Evolutionary conservation across 2,113 vertebrate species (phyloP).

Genomic region (Hipposideros armiger): DNA sequence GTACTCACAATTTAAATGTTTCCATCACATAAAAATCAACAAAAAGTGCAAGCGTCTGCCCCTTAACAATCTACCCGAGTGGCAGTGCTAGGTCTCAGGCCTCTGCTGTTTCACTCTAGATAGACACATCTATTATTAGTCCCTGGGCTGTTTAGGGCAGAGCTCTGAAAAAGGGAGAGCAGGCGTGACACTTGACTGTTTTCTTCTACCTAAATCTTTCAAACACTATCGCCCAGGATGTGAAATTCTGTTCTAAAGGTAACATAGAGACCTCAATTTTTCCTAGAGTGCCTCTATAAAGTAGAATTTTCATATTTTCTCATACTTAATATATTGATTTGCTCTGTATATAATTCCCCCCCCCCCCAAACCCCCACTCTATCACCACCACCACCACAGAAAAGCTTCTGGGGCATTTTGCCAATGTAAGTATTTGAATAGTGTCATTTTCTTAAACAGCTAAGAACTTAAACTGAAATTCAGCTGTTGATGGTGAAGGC

Average conservation of each 20-base stretch:
- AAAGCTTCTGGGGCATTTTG: constrained; percentile 38
- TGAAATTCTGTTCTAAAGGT: background rate
- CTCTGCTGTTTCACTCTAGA: background rate
- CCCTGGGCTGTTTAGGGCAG: background rate
- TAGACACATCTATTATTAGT: background rate
- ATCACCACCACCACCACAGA: background rate
- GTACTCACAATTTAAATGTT: background rate
- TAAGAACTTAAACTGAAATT: background rate
- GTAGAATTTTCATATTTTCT: background rate
- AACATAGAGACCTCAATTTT: background rate
- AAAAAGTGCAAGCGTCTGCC: background rate
- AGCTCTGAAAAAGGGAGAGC: background rate
- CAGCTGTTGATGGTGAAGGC: background rate
- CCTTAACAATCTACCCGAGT: background rate
- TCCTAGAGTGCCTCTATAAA: background rate
- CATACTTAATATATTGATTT: background rate
- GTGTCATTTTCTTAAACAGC: constrained; percentile 16
- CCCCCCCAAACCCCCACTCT: too few species aligned
- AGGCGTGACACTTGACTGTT: background rate
- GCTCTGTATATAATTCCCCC: background rate
- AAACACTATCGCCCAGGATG: background rate
- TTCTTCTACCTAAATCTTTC: background rate
- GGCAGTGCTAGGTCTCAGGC: background rate
- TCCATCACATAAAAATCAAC: background rate
- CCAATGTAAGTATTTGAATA: background rate